These are phyloP conservation scores for Agonum fuliginosum DNA, from an alignment of 2,888 invertebrate genomes.

Conservation along the genomic window DNA sequence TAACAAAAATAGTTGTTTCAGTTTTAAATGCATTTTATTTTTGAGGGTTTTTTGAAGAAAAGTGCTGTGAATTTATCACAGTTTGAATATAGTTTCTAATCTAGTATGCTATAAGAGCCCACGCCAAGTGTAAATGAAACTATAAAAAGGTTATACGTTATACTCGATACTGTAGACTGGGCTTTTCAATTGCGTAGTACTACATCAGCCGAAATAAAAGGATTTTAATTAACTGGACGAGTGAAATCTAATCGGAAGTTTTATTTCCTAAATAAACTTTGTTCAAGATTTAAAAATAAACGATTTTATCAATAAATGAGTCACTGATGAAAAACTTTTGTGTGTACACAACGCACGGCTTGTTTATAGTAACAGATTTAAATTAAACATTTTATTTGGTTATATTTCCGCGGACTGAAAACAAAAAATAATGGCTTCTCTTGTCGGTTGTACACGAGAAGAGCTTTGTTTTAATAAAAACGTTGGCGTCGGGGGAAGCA, in stretches of 20 bases:
- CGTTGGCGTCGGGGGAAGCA: constrained; percentile 3
- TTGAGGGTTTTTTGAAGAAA: too few relatives aligned
- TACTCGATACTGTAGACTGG: too few relatives aligned
- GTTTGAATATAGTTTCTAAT: too few relatives aligned
- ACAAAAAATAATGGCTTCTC: constrained; percentile 33
- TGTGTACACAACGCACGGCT: not conserved
- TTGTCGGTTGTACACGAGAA: constrained; percentile 36
- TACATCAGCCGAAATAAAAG: too few relatives aligned
- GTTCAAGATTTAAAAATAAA: constrained; percentile 6
- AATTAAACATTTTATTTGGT: constrained; percentile 51
- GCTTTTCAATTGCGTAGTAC: not conserved
- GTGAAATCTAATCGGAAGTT: constrained; percentile 26
- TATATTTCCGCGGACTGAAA: constrained; percentile 32
- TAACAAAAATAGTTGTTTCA: too few relatives aligned
- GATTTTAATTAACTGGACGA: not conserved
- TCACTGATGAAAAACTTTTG: constrained; percentile 9
- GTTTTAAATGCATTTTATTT: too few relatives aligned
- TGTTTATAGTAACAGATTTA: constrained; percentile 39
- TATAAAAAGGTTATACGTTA: too few relatives aligned
- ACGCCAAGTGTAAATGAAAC: too few relatives aligned
- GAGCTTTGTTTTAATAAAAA: constrained; percentile 53
- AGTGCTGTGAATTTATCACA: too few relatives aligned
- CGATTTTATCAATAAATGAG: not conserved
- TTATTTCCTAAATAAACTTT: constrained; percentile 17
- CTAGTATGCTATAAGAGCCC: too few relatives aligned